phyloP scores from a whole-genome alignment of 1,140 invertebrate species.

The Teleogryllus occipitalis region DNA sequence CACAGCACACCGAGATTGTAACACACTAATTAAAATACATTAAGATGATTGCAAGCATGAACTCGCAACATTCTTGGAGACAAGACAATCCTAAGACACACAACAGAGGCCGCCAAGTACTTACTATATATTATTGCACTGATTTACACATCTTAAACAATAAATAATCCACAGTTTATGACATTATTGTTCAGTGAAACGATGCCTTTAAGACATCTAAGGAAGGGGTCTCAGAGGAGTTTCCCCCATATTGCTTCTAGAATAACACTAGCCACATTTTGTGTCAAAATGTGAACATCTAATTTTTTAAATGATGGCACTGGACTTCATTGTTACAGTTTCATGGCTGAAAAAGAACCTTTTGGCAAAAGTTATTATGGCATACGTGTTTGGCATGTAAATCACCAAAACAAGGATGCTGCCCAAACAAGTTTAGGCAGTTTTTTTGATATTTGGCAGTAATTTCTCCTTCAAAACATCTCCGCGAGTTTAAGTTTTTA shows the following conservation, averaged over 20 bases:
- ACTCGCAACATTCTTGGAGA: conserved; percentile 6
- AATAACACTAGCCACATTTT: conserved; percentile 11
- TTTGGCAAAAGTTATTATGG: not conserved
- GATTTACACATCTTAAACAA: conserved; percentile 8
- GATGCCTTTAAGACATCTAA: not conserved
- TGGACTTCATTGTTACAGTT: not conserved
- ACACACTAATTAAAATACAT: not conserved
- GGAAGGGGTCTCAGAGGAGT: not conserved
- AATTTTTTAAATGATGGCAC: conserved; percentile 13
- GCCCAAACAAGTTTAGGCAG: not conserved
- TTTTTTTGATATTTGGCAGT: not conserved
- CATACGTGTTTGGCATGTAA: not conserved
- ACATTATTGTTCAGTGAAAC: not conserved
- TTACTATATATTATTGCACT: conserved; percentile 10
- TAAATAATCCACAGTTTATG: conserved; percentile 6
- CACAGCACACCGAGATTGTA: not conserved
- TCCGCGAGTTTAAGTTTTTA: not conserved
- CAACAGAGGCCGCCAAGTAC: not conserved
- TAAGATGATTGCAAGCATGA: conserved; percentile 3
- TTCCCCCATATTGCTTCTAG: conserved; percentile 14
- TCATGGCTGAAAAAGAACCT: not conserved
- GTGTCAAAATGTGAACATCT: not conserved
- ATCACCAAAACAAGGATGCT: not conserved
- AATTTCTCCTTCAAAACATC: not conserved
- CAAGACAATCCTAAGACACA: not conserved